These are phyloP conservation scores for Otolemur crassicaudatus DNA, from an alignment of 2,797 vertebrate species.

Conservation along the genomic window DNA sequence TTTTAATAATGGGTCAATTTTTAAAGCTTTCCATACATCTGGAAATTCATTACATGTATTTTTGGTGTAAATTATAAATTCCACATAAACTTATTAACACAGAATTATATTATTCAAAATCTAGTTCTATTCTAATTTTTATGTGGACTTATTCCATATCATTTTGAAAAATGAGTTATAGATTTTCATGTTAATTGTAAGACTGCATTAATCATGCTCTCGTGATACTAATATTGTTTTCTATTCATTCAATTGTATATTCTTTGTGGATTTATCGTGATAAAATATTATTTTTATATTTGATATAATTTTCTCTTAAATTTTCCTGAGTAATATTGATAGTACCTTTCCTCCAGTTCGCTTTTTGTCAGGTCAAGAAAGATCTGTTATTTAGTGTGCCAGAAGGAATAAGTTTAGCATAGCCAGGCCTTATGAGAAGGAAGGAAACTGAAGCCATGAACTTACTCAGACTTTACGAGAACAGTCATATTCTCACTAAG, in stretches of 20 bases:
- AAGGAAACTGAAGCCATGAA: not conserved
- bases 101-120: not conserved
- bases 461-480: not conserved
- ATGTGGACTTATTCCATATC: not conserved
- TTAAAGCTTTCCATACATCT: not conserved
- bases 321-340: not conserved
- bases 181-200: not conserved
- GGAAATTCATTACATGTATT: not conserved
- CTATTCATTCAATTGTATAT: not conserved
- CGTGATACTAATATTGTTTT: not conserved
- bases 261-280: not conserved
- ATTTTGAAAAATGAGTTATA: not conserved
- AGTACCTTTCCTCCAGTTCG: not conserved
- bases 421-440: not conserved
- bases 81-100: not conserved
- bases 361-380: not conserved
- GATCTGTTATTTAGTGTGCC: not conserved
- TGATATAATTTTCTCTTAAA: not conserved
- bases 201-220: not conserved
- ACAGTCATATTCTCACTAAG: not conserved
- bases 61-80: conserved; percentile 24
- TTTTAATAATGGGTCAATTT: conserved; percentile 20
- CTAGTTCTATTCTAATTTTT: not conserved
- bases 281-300: not conserved
- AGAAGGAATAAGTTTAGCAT: not conserved